A percentile compares a stretch with the other conserved stretches of the same genome.
Conservation (phyloP, 30 jellyfish, hydroid and myxozoan genomes). For the Calvadosia cruxmelitensis region DNA sequence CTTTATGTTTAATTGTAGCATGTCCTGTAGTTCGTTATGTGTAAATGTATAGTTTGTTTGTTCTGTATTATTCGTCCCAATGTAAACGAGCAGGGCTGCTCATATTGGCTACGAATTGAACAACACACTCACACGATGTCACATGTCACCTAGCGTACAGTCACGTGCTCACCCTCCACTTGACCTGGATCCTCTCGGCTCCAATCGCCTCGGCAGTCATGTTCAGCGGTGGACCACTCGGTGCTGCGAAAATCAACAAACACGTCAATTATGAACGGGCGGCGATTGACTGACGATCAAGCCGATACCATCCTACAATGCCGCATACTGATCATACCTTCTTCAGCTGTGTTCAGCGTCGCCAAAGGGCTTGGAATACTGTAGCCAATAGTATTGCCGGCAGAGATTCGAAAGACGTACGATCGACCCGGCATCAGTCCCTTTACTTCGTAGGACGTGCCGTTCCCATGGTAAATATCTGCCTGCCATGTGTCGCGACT, state of each 20-base stretch:
- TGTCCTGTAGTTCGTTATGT: too few species aligned
- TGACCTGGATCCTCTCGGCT: slow-evolving; percentile 33
- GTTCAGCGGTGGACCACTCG: slow-evolving; percentile 68
- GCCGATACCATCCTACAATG: background rate
- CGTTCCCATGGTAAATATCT: slow-evolving; percentile 20
- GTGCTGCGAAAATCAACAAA: slow-evolving; percentile 53
- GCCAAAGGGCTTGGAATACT: slow-evolving; percentile 47
- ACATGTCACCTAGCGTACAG: background rate
- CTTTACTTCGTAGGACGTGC: slow-evolving; percentile 9
- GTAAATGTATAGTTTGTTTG: background rate
- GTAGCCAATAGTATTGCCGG: slow-evolving; percentile 43
- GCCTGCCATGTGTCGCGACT: slow-evolving; percentile 22
- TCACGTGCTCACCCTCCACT: slow-evolving; percentile 57
- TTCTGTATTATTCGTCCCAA: too few species aligned
- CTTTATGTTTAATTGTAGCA: too few species aligned
- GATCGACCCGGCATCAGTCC: slow-evolving; percentile 46
- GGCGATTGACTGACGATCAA: background rate
- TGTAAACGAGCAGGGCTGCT: too few species aligned
- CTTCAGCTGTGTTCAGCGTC: slow-evolving; percentile 57
- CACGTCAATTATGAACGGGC: too few species aligned
- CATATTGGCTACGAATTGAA: too few species aligned
- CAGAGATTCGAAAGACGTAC: slow-evolving; percentile 43
- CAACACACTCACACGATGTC: background rate
- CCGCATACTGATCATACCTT: slow-evolving; percentile 32
- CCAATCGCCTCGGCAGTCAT: slow-evolving; percentile 42